These are phyloP conservation scores for Chloropsis cyanopogon DNA, from an alignment of 2,113 vertebrate species.

Conservation along the genomic window DNA sequence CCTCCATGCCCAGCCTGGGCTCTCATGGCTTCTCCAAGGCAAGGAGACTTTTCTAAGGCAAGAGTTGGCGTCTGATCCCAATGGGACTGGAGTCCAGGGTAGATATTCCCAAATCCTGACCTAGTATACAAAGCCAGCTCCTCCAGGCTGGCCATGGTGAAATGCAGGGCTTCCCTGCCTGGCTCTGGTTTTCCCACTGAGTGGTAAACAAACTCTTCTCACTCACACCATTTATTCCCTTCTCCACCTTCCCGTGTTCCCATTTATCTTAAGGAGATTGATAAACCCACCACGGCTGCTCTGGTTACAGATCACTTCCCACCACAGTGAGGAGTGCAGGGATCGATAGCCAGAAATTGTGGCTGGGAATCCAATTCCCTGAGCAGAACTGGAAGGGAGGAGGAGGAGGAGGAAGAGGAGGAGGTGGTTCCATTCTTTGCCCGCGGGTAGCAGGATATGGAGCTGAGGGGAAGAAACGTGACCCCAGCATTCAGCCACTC, in stretches of 20 bases:
- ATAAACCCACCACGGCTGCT: slow-evolving; percentile 28
- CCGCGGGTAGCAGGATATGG: not conserved
- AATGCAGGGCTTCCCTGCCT: not conserved
- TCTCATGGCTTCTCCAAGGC: not conserved
- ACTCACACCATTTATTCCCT: not conserved
- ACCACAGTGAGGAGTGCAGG: not conserved
- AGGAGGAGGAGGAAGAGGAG: slow-evolving; percentile 14
- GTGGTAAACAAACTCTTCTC: not conserved
- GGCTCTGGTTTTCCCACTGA: not conserved
- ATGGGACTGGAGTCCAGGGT: not conserved
- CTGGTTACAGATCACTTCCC: slow-evolving; percentile 54
- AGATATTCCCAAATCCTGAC: not conserved
- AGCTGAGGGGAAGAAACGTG: not conserved
- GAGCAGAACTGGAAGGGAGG: not conserved
- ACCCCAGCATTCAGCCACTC: not conserved
- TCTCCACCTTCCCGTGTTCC: not conserved
- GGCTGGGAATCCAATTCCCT: slow-evolving; percentile 50
- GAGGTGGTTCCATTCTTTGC: slow-evolving; percentile 1
- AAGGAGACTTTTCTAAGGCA: not conserved
- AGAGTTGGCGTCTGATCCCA: not conserved
- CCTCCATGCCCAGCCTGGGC: not conserved
- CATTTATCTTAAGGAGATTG: slow-evolving; percentile 37
- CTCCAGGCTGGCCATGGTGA: not conserved
- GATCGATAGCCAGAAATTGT: slow-evolving; percentile 48
- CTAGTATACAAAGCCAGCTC: too few species aligned